Base-by-base conservation (phyloP, 2,113 vertebrate genomes). In the Onychostruthus taczanowskii region DNA sequence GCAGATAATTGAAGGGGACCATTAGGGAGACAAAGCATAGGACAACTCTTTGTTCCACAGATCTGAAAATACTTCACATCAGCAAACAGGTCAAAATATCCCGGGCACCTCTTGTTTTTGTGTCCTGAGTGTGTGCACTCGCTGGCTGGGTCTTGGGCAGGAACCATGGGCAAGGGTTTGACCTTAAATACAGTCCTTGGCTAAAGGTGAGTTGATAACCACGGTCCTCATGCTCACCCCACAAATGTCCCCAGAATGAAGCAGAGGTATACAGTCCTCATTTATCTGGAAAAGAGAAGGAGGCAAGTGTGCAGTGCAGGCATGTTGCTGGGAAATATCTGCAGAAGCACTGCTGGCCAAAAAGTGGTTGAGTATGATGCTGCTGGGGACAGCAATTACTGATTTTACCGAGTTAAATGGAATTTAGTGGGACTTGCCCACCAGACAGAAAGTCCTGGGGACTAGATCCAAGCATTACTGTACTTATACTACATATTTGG, bases 61-160 rank as follows among this genome's bases (percentile, higher is more conserved):
- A 24, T 67, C 43, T 78, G 62, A 13, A 82, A 78, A 90, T 59
- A 41, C 13, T 68, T 68, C 73, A 35, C 18, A 67, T 56, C 8
- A 26, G 10, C 49, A 80, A 66, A 69, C 7, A 66, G 69, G 41
- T 49, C 17, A 55, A 92, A 93, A 81, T 55, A 87, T 73, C 53
- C 49, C 43, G 59, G 16, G 8, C 3, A 13, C 37, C n/a, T 86
- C 58, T 73, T 83, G 44, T 1, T 74, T 83, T 64, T 14, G 0
- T 69, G 72, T 73, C 35, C 72, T 18, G 37, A 55, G 30, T 6
- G 17, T 17, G 87, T 26, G 7, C 37, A n/a, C 28, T 64, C 0
- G 0, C 11, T 69, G 44, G n/a, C 68, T 1, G 0, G 22, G 10
- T 10, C 12, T 50, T 0, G 0, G 10, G 31, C 9, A 55, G 56